Conservation (phyloP, 2,113 vertebrate species). For the Columbina picui region DNA sequence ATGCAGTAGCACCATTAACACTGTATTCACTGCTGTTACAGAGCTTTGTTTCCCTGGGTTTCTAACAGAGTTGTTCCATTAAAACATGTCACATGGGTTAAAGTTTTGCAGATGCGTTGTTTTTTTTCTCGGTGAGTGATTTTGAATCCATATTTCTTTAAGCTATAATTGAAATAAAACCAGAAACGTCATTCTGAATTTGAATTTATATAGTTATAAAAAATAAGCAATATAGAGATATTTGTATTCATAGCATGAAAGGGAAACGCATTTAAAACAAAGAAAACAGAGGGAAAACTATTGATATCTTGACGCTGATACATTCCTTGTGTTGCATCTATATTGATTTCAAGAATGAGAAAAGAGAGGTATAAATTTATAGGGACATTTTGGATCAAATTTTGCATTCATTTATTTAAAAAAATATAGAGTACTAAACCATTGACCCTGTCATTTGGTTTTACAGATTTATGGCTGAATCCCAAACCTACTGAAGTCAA, state of each 20-base stretch:
- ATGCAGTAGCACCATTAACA: not conserved
- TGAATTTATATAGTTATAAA: not conserved
- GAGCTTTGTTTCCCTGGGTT: not conserved
- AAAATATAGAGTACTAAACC: conserved; percentile 56
- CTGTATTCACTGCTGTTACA: not conserved
- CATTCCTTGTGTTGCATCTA: conserved; percentile 4
- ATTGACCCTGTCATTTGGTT: conserved; percentile 33
- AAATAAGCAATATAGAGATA: not conserved
- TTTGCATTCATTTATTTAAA: conserved; percentile 65
- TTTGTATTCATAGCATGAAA: conserved; percentile 8
- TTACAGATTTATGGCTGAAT: conserved; percentile 31
- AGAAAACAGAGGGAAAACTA: not conserved
- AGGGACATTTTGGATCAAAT: conserved; percentile 35
- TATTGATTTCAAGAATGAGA: conserved; percentile 60
- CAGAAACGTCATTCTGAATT: not conserved
- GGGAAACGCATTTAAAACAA: not conserved
- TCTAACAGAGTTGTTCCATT: not conserved
- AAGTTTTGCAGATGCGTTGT: not conserved
- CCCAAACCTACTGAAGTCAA: conserved; percentile 6
- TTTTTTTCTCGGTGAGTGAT: not conserved
- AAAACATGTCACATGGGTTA: not conserved
- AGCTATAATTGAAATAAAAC: not conserved
- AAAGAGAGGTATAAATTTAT: conserved; percentile 48
- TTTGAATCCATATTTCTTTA: not conserved
- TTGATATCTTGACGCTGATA: conserved; percentile 48